Conservation (phyloP, 2,797 vertebrate genomes). For the Menidia menidia region DNA sequence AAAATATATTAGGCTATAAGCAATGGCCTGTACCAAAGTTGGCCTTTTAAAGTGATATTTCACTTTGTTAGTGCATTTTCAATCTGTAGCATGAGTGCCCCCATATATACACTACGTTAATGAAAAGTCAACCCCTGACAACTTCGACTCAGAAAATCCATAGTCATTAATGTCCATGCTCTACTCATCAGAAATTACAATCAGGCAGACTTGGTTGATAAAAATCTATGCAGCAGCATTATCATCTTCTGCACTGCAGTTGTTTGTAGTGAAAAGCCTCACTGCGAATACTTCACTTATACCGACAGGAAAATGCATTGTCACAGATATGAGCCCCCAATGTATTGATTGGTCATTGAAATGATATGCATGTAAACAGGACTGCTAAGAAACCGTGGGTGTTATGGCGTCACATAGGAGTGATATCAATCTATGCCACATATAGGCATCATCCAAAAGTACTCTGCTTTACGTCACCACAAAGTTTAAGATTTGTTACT, state of each 20-base stretch:
- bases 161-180: constrained; percentile 49
- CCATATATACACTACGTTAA: constrained; percentile 38
- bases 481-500: constrained; percentile 4
- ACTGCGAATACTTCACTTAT: not conserved
- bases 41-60: constrained; percentile 54
- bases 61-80: constrained; percentile 51
- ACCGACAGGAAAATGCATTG: not conserved
- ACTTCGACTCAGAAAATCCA: constrained; percentile 51
- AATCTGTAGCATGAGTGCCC: constrained; percentile 13
- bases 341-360: constrained; percentile 14
- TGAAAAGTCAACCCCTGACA: constrained; percentile 39
- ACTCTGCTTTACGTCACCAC: constrained; percentile 8
- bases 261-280: not conserved
- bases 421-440: not conserved
- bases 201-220: constrained; percentile 49
- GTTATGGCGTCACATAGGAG: constrained; percentile 5
- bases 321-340: not conserved
- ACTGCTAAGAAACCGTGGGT: not conserved
- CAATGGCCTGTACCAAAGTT: constrained; percentile 36
- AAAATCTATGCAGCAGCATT: constrained; percentile 55
- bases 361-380: not conserved
- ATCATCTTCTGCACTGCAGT: constrained; percentile 38
- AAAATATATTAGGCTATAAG: constrained; percentile 47
- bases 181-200: constrained; percentile 56
- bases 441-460: not conserved